phyloP scores from a whole-genome alignment of 2,888 invertebrate species.

The Chymomyza amoena region DNA sequence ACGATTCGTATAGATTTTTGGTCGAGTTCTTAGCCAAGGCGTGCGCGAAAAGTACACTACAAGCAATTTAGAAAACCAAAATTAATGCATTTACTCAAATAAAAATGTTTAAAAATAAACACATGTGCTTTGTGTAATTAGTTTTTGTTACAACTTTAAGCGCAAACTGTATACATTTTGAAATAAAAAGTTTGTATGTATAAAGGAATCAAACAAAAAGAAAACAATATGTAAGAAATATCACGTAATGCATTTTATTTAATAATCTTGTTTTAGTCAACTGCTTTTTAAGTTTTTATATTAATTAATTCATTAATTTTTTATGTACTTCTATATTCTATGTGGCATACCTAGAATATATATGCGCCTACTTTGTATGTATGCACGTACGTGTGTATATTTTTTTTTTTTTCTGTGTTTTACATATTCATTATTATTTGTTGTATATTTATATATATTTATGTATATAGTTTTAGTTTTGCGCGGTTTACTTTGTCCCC shows the following conservation, averaged over 20 bases:
- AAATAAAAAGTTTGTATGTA: conserved; percentile 4
- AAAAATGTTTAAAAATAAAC: not conserved
- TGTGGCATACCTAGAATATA: conserved; percentile 22
- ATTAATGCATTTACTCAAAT: not conserved
- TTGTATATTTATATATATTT: conserved; percentile 40
- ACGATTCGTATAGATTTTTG: conserved; percentile 43
- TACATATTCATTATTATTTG: conserved; percentile 34
- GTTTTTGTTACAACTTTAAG: not conserved
- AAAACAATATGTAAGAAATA: conserved; percentile 67
- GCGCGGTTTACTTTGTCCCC: not conserved
- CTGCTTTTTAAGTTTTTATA: conserved; percentile 21
- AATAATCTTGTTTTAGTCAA: conserved; percentile 42
- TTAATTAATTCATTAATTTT: conserved; percentile 27
- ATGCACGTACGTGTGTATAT: conserved; percentile 29
- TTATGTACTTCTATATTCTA: conserved; percentile 10
- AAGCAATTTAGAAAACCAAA: not conserved
- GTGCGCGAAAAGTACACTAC: conserved; percentile 22
- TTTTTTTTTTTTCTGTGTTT: conserved; percentile 8
- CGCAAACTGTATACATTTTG: not conserved
- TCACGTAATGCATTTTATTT: conserved; percentile 71
- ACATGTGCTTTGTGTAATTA: no score
- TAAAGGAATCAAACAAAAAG: conserved; percentile 26
- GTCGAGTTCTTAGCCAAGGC: conserved; percentile 59
- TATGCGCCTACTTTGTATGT: conserved; percentile 4
- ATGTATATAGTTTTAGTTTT: conserved; percentile 5